Percentiles rank a stretch among this genome's conserved stretches.
Evolutionary conservation across 2,113 vertebrate species (phyloP).

Genomic region (Ivindomyrus marchei): DNA sequence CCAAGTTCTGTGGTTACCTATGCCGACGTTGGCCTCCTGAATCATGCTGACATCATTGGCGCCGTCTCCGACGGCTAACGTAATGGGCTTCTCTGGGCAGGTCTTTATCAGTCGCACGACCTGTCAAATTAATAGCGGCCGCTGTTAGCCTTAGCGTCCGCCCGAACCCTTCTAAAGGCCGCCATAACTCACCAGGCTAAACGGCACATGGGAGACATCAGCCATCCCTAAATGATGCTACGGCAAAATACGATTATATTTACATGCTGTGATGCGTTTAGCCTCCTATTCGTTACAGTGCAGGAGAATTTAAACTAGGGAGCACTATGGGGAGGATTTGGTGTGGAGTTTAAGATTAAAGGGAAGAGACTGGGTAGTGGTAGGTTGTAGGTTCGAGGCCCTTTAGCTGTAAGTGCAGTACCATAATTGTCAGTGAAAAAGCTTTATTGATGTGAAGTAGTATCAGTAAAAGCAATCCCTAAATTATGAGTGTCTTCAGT

Average conservation of each 20-base stretch:
- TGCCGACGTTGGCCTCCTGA: conserved; percentile 95
- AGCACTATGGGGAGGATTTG: background rate
- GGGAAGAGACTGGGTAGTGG: background rate
- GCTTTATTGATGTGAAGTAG: background rate
- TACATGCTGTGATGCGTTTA: background rate
- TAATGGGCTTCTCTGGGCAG: conserved; percentile 94
- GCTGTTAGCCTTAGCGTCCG: background rate
- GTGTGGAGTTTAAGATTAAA: background rate
- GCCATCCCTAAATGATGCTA: background rate
- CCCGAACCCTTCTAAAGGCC: background rate
- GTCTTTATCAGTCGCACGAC: conserved; percentile 93
- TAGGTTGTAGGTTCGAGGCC: background rate
- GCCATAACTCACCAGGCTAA: background rate
- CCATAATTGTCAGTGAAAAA: background rate
- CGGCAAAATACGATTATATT: background rate
- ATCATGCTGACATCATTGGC: conserved; percentile 99
- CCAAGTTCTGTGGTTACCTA: conserved; percentile 67
- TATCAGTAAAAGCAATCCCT: background rate
- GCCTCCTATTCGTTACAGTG: background rate
- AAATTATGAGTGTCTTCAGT: background rate
- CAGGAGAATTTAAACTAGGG: background rate
- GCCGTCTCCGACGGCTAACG: conserved; percentile 87
- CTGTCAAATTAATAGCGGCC: conserved; percentile 47
- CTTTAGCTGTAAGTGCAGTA: background rate
- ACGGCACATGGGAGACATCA: background rate